A percentile compares a stretch with the other conserved stretches of the same genome.
These are phyloP conservation scores for Petrocephalus microphthalmus DNA, from an alignment of 2,113 vertebrate genomes.

Conservation along the genomic window DNA sequence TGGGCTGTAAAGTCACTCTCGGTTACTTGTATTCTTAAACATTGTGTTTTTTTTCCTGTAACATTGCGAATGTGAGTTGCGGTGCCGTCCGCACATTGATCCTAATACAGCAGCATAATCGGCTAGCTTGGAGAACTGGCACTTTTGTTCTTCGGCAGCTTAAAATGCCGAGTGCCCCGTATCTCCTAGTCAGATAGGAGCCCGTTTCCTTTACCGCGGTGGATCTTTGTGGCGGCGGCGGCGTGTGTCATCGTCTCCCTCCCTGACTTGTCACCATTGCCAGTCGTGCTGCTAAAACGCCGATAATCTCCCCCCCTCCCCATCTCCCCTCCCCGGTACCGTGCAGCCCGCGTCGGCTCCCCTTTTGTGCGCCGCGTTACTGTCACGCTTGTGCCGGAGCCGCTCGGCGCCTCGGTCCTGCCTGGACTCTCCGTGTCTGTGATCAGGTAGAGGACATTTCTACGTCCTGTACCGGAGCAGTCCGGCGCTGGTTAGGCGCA, in stretches of 20 bases:
- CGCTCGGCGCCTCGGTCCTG: neutral
- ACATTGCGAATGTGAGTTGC: neutral
- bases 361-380: neutral
- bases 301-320: neutral
- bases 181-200: neutral
- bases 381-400: neutral
- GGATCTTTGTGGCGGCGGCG: neutral
- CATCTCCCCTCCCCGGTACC: neutral
- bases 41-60: neutral
- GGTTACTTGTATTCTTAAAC: neutral
- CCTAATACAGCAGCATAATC: neutral
- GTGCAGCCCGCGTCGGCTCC: neutral
- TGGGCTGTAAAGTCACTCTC: neutral
- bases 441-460: neutral
- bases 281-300: neutral
- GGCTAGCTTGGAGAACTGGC: neutral
- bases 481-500: neutral
- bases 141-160: neutral
- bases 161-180: neutral
- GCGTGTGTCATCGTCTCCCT: neutral
- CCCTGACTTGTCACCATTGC: neutral
- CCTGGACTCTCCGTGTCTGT: neutral
- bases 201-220: neutral
- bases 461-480: neutral
- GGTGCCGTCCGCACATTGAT: neutral